A percentile compares a stretch with the other conserved stretches of the same genome.
These are phyloP conservation scores for Dinothrombium tinctorium DNA, from an alignment of 1,140 invertebrate genomes.

Conservation along the genomic window DNA sequence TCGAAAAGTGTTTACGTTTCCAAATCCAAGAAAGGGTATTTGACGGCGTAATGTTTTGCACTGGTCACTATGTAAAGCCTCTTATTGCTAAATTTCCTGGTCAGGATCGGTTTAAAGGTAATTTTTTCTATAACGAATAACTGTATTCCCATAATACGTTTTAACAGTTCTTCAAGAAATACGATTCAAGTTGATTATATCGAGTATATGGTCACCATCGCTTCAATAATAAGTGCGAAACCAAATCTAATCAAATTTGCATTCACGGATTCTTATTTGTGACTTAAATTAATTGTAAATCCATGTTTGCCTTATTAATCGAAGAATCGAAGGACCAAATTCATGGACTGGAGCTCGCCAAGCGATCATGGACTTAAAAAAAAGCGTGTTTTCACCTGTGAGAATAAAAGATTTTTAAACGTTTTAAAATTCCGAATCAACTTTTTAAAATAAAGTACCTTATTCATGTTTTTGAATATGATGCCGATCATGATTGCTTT, in stretches of 20 bases:
- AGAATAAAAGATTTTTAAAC: too few species aligned
- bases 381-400: constrained; percentile 14
- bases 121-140: background rate
- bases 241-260: constrained; percentile 19
- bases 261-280: constrained; percentile 19
- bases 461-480: too few species aligned
- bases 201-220: constrained; percentile 19
- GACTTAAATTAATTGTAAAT: constrained; percentile 18
- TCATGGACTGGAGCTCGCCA: constrained; percentile 13
- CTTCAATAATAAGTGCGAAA: constrained; percentile 18
- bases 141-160: background rate
- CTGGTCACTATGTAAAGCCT: constrained; percentile 18
- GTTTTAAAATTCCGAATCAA: too few species aligned
- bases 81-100: constrained; percentile 17
- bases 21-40: constrained; percentile 20
- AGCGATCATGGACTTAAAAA: constrained; percentile 14
- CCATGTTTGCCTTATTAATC: constrained; percentile 23
- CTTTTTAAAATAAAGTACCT: too few species aligned
- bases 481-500: too few species aligned
- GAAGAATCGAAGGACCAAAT: constrained; percentile 18
- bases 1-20: too few species aligned
- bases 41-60: constrained; percentile 24
- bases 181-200: constrained; percentile 24
- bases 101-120: constrained; percentile 17
- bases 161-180: too few species aligned